phyloP scores from a whole-genome alignment of 1,140 invertebrate species.

The Calycopis cecrops region DNA sequence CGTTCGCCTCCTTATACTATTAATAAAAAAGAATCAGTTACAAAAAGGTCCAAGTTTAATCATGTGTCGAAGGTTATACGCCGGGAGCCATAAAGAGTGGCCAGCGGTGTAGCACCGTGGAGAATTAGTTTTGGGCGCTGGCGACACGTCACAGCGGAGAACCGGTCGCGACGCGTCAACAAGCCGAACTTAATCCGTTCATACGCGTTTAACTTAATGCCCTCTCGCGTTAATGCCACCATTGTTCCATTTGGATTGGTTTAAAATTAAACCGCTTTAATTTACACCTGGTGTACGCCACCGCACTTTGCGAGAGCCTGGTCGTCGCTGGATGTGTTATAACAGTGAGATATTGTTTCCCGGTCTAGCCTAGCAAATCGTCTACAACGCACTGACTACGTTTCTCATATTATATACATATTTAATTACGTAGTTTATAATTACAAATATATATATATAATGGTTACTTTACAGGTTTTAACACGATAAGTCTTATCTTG shows the following conservation, averaged over 20 bases:
- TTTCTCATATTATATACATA: too few species aligned
- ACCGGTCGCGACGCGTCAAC: conserved; percentile 57
- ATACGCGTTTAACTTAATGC: conserved; percentile 52
- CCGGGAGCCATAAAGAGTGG: conserved; percentile 22
- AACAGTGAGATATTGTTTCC: background rate
- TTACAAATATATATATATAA: too few species aligned
- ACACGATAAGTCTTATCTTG: too few species aligned
- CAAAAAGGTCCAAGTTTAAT: too few species aligned
- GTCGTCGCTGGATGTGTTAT: background rate
- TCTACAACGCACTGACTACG: too few species aligned
- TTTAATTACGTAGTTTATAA: too few species aligned
- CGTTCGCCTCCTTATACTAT: too few species aligned
- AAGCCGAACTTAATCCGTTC: conserved; percentile 66
- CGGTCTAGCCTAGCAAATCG: background rate
- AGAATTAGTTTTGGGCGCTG: conserved; percentile 47
- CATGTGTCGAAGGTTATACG: too few species aligned
- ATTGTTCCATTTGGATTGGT: conserved; percentile 55
- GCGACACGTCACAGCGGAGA: conserved; percentile 38
- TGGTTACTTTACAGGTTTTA: too few species aligned
- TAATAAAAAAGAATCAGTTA: too few species aligned
- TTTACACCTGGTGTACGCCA: background rate
- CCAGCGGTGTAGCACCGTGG: conserved; percentile 35
- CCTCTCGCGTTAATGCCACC: conserved; percentile 36
- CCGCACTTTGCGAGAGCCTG: background rate
- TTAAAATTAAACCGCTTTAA: conserved; percentile 32